Evolutionary conservation across 2,113 vertebrate genomes (phyloP).

Genomic region (Tylochromis polylepis): DNA sequence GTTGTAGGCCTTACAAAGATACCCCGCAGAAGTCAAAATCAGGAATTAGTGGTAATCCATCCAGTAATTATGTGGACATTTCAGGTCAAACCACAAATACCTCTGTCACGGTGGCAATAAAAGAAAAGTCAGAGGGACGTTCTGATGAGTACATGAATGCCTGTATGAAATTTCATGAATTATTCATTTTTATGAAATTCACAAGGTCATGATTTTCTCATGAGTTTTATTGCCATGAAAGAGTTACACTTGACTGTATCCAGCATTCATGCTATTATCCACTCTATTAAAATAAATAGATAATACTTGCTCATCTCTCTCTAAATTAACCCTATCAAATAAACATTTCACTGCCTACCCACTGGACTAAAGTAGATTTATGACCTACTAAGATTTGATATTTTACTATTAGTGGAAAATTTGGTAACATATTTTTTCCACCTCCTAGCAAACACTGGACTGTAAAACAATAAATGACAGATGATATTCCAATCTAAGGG

Average conservation of each 20-base stretch:
- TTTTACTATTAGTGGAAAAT: not conserved
- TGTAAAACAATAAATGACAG: not conserved
- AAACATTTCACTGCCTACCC: not conserved
- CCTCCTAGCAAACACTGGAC: not conserved
- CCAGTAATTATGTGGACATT: not conserved
- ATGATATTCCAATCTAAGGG: not conserved
- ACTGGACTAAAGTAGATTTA: not conserved
- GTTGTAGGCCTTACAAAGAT: not conserved
- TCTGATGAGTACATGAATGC: not conserved
- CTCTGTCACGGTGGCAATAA: not conserved
- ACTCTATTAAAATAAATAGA: not conserved
- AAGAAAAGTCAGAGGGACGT: not conserved
- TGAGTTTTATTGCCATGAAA: not conserved
- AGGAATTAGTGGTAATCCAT: not conserved
- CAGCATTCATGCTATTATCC: rapidly evolving
- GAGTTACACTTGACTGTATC: rapidly evolving
- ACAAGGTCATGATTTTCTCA: not conserved
- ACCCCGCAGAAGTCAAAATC: not conserved
- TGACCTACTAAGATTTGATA: not conserved
- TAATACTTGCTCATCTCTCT: not conserved
- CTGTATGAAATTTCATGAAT: not conserved
- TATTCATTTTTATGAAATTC: not conserved
- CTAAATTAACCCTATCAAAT: not conserved
- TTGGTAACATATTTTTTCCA: not conserved
- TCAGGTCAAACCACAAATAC: not conserved